These are phyloP conservation scores for Drepanosiphum platanoidis DNA, from an alignment of 2,888 invertebrate genomes.

Conservation along the genomic window DNA sequence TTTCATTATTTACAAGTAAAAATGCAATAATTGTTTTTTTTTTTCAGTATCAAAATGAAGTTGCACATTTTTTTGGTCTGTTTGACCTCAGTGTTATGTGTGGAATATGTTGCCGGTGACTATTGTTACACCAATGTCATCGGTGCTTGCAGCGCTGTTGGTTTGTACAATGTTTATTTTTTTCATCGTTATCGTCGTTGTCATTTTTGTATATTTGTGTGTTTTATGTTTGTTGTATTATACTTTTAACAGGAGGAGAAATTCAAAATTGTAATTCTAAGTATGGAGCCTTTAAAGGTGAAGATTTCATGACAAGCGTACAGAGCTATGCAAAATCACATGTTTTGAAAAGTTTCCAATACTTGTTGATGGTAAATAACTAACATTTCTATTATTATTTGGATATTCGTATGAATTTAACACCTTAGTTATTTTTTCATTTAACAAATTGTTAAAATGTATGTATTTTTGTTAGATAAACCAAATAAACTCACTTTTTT, in stretches of 20 bases:
- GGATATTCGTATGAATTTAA: neutral
- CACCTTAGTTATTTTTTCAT: slow-evolving; percentile 16
- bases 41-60: slow-evolving; percentile 52
- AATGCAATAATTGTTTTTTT: too few species aligned
- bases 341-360: slow-evolving; percentile 79
- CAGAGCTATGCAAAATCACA: slow-evolving; percentile 74
- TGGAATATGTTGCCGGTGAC: slow-evolving; percentile 68
- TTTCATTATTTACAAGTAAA: too few species aligned
- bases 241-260: slow-evolving; percentile 38
- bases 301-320: slow-evolving; percentile 69
- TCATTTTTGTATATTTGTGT: neutral
- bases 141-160: slow-evolving; percentile 70
- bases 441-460: too few species aligned
- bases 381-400: neutral
- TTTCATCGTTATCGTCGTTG: neutral
- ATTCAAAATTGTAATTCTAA: slow-evolving; percentile 72
- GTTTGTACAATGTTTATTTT: slow-evolving; percentile 31
- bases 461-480: too few species aligned
- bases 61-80: slow-evolving; percentile 65
- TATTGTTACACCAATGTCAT: slow-evolving; percentile 74
- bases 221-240: neutral
- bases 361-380: slow-evolving; percentile 72
- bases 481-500: too few species aligned
- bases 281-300: slow-evolving; percentile 72
- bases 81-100: slow-evolving; percentile 68